A percentile compares a stretch with the other conserved stretches of the same genome.
Conservation (phyloP, 2,113 vertebrate genomes). For the Solea senegalensis region DNA sequence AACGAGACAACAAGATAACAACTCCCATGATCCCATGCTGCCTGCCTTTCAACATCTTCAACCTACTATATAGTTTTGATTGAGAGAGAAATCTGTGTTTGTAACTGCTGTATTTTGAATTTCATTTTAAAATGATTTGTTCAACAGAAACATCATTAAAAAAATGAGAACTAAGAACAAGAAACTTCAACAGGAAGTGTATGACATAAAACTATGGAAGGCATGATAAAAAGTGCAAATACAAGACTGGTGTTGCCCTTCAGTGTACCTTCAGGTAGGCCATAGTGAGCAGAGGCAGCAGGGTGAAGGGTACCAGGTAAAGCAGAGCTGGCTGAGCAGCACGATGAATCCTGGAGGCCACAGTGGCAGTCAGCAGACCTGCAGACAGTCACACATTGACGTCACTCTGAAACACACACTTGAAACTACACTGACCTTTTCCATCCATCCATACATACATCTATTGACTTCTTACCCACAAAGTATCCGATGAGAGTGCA, state of each 20-base stretch:
- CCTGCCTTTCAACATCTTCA: too few species aligned
- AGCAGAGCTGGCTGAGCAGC: conserved; percentile 97
- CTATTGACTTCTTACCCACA: conserved; percentile 86
- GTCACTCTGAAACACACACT: too few species aligned
- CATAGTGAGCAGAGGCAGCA: conserved; percentile 99
- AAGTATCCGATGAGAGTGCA: conserved; percentile 99
- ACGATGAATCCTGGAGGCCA: conserved; percentile 97
- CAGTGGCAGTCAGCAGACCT: conserved; percentile 98
- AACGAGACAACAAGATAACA: too few species aligned
- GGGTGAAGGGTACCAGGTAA: conserved; percentile 98
- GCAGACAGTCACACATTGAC: background rate
- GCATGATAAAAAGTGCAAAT: background rate
- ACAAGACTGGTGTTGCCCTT: background rate
- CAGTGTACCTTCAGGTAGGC: conserved; percentile 96
- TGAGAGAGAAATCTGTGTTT: too few species aligned
- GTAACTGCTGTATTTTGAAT: too few species aligned
- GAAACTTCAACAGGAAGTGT: too few species aligned
- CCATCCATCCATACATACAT: background rate
- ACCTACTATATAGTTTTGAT: too few species aligned
- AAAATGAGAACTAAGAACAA: too few species aligned
- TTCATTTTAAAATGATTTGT: too few species aligned
- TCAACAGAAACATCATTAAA: too few species aligned
- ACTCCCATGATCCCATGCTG: too few species aligned
- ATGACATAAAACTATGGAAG: background rate
- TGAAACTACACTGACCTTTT: conserved; percentile 8